These are phyloP conservation scores for Chaetodon trifascialis DNA, from an alignment of 2,113 vertebrate genomes.

Conservation along the genomic window DNA sequence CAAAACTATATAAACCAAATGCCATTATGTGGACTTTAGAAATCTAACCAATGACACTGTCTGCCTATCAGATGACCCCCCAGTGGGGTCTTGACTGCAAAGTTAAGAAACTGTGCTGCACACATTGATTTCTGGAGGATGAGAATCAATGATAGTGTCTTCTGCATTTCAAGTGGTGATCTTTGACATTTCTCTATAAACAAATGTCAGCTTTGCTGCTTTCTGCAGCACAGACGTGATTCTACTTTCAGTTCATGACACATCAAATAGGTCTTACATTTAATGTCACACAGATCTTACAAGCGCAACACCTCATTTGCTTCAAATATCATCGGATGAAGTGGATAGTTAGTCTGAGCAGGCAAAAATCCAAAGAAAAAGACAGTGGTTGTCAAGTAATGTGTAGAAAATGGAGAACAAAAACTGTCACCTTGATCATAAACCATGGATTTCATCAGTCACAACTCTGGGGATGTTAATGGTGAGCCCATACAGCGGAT, in stretches of 20 bases:
- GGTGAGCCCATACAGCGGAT: not conserved
- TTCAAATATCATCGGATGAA: not conserved
- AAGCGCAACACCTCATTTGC: not conserved
- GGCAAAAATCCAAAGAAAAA: not conserved
- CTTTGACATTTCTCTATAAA: constrained; percentile 1
- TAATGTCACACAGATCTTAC: not conserved
- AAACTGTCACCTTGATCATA: not conserved
- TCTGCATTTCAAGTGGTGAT: not conserved
- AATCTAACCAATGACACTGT: not conserved
- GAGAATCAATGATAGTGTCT: not conserved
- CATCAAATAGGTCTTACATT: not conserved
- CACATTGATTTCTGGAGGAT: not conserved
- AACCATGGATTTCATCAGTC: not conserved
- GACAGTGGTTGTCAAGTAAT: not conserved
- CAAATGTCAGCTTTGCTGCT: not conserved
- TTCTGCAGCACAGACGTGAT: not conserved
- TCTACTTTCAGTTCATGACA: not conserved
- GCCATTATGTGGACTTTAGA: not conserved
- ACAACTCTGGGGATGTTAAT: not conserved
- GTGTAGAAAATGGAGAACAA: not conserved
- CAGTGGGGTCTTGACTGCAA: not conserved
- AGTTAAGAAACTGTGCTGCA: not conserved
- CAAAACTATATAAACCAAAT: not conserved
- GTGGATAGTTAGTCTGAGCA: not conserved
- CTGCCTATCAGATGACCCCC: not conserved